phyloP scores from a whole-genome alignment of 2,113 vertebrate genomes.

The Mellivora capensis region DNA sequence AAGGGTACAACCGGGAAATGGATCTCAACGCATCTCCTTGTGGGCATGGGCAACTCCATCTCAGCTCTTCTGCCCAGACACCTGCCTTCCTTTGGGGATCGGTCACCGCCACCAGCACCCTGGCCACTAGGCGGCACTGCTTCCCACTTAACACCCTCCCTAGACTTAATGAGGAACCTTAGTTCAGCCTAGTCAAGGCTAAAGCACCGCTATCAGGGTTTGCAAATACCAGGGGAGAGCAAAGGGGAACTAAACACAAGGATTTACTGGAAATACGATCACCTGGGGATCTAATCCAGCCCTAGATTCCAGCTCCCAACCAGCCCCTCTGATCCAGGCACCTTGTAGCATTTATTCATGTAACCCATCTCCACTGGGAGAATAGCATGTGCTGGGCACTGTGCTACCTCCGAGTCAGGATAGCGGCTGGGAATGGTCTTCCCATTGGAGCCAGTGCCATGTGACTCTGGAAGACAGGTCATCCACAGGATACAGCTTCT shows the following conservation, averaged over 20 bases:
- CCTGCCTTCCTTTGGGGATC: neutral
- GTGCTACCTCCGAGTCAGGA: neutral
- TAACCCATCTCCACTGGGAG: neutral
- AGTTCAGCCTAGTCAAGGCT: neutral
- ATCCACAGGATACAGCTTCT: neutral
- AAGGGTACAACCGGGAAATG: neutral
- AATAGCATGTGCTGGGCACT: neutral
- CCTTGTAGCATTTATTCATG: neutral
- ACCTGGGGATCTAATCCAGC: neutral
- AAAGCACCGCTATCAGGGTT: neutral
- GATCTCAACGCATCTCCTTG: neutral
- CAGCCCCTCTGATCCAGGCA: neutral
- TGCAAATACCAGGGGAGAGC: neutral
- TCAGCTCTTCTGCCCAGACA: neutral
- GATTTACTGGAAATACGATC: neutral
- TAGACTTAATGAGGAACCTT: neutral
- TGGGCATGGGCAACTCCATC: neutral
- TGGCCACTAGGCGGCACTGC: neutral
- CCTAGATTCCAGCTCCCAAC: neutral
- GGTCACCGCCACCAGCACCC: neutral
- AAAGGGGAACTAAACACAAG: neutral
- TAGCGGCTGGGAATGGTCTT: neutral
- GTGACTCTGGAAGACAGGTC: neutral
- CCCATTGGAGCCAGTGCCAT: fast-evolving
- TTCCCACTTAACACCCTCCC: neutral